Conservation (phyloP, 1,140 invertebrate species). For the Eumaeus atala region DNA sequence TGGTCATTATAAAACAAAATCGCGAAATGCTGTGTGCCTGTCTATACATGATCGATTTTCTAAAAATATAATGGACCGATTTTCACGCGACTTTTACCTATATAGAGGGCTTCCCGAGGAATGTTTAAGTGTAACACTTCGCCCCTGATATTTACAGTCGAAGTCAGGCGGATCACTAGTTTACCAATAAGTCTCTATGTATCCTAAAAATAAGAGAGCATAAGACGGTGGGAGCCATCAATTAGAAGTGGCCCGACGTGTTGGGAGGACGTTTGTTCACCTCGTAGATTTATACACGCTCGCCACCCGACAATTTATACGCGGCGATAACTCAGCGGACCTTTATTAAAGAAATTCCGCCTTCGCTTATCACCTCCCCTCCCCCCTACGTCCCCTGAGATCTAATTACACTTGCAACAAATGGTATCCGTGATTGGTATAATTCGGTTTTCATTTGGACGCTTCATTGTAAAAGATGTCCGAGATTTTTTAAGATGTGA, state of each 20-base stretch:
- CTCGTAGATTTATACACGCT: slow-evolving; percentile 2
- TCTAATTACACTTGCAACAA: slow-evolving; percentile 9
- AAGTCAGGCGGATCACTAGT: too few relatives aligned
- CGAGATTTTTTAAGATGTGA: not conserved
- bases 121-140: too few relatives aligned
- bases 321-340: slow-evolving; percentile 14
- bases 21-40: too few relatives aligned
- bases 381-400: not conserved
- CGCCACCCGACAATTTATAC: slow-evolving; percentile 18
- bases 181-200: too few relatives aligned
- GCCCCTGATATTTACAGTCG: too few relatives aligned
- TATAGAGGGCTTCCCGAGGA: too few relatives aligned
- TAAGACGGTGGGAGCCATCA: slow-evolving; percentile 2
- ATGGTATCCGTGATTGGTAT: slow-evolving; percentile 6
- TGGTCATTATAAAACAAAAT: too few relatives aligned
- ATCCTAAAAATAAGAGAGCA: not conserved
- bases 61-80: too few relatives aligned
- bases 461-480: too few relatives aligned
- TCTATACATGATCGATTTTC: too few relatives aligned
- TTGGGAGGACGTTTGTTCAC: slow-evolving; percentile 1
- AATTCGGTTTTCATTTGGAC: not conserved
- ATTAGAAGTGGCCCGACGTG: slow-evolving; percentile 5
- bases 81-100: too few relatives aligned
- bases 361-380: slow-evolving; percentile 16
- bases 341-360: slow-evolving; percentile 22